Evolutionary conservation across 2,888 invertebrate species (phyloP), one percentile per base, ranked within the genome.

Genomic region (Xestia ashworthii): DNA sequence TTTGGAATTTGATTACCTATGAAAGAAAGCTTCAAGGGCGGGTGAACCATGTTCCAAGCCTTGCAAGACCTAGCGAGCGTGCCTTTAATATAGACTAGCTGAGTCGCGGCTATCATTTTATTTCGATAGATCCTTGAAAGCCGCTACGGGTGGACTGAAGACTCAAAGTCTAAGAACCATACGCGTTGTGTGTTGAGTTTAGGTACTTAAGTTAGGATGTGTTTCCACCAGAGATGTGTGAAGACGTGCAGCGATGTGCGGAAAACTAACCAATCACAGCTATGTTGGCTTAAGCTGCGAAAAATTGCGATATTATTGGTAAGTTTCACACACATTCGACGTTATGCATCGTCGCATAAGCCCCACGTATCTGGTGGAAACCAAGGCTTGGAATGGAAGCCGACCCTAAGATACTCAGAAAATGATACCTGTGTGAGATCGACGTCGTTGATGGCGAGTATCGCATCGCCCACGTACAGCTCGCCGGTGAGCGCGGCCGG

Each of bases 401-500:
- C 25, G 16, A 25, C 25, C 25, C 25, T 25, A 25, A 14, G 16
- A 60, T 32, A 32, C 0, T 8, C 11, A 25, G 12, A 25, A 58
- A 58, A n/a, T 32, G 58, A 9, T 76, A 97, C 98, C 94, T 98
- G 98, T 74, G 98, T 97, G 88, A 99, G 97, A 93, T 98, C 98
- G 71, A 97, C 97, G 78, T 98, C 98, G 93, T 99, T 98, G 81
- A 98, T 98, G 84, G 98, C 97, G 53, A 99, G 96, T 87, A 99
- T 98, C 46, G 98, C 98, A 95, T 99, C 99, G 0, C 98, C 99
- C 38, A 99, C 98, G 94, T 97, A 98, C 60, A 98, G 95, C 80
- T 97, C 97, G 58, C 97, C 97, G 78, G 98, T 98, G 84, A 98
- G 95, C 81, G 98, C 98, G 65, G 98, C 98, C 76, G 98, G 98